These are phyloP conservation scores for Boloria selene DNA, from an alignment of 2,888 invertebrate species.

Conservation along the genomic window DNA sequence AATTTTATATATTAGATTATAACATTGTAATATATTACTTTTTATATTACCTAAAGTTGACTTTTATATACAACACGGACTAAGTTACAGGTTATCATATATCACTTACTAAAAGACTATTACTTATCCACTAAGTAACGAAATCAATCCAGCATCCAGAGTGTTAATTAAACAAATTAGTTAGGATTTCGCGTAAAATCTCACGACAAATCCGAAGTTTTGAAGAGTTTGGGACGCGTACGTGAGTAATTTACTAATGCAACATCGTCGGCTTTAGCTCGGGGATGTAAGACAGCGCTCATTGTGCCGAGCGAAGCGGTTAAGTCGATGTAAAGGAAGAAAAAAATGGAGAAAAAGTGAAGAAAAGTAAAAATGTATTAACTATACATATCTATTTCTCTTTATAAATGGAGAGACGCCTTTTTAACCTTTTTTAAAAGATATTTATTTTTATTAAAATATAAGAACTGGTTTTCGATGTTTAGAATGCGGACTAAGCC, in stretches of 20 bases:
- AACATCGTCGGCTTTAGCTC: constrained; percentile 61
- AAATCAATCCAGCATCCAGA: constrained; percentile 37
- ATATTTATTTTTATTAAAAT: no score
- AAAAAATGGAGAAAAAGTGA: no score
- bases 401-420: no score
- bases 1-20: no score
- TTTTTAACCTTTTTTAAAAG: no score
- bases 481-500: no score
- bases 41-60: no score
- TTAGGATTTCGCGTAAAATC: constrained; percentile 64
- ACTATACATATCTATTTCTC: not conserved
- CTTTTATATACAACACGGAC: no score
- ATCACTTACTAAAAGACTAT: not conserved
- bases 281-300: constrained; percentile 48
- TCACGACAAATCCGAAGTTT: constrained; percentile 73
- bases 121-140: constrained; percentile 22
- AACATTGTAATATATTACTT: no score
- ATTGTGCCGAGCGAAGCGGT: constrained; percentile 39
- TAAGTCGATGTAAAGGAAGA: not conserved
- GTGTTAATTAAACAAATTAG: constrained; percentile 74
- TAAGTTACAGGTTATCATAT: not conserved
- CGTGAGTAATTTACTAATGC: constrained; percentile 82
- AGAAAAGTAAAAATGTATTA: not conserved
- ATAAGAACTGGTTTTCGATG: no score
- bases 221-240: constrained; percentile 67